A percentile compares a stretch with the other conserved stretches of the same genome.
phyloP scores from a whole-genome alignment of 2,113 vertebrate genomes.

The Saccopteryx leptura region DNA sequence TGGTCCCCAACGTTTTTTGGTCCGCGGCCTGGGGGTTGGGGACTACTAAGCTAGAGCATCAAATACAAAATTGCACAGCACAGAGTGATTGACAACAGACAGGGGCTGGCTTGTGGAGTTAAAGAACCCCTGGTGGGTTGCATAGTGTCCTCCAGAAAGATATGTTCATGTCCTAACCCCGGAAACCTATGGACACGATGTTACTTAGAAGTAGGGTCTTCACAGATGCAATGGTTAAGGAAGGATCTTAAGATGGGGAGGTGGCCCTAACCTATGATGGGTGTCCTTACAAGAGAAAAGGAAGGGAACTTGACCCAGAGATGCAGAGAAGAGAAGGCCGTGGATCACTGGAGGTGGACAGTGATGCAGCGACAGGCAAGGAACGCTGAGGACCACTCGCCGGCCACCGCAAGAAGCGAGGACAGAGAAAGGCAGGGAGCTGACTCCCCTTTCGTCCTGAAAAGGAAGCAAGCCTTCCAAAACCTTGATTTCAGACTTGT shows the following conservation, averaged over 20 bases:
- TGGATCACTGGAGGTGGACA: too few relatives aligned
- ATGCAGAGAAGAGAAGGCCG: neutral
- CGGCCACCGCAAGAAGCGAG: neutral
- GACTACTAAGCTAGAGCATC: neutral
- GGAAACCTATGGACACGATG: accelerated
- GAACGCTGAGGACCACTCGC: neutral
- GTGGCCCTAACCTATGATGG: neutral
- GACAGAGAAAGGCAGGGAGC: accelerated
- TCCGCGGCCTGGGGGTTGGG: too few relatives aligned
- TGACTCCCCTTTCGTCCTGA: neutral
- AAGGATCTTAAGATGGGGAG: neutral
- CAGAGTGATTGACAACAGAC: neutral
- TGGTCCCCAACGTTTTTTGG: too few relatives aligned
- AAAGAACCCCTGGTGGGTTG: neutral
- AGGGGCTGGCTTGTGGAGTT: accelerated
- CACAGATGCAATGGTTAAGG: neutral
- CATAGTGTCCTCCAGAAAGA: neutral
- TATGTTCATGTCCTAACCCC: too few relatives aligned
- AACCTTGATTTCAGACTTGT: neutral
- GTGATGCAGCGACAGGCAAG: accelerated
- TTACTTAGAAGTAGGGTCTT: neutral
- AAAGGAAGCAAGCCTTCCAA: neutral
- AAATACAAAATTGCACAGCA: accelerated
- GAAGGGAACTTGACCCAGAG: neutral
- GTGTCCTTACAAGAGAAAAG: neutral